phyloP scores from a whole-genome alignment of 1,140 invertebrate species.

The Magallana gigas region DNA sequence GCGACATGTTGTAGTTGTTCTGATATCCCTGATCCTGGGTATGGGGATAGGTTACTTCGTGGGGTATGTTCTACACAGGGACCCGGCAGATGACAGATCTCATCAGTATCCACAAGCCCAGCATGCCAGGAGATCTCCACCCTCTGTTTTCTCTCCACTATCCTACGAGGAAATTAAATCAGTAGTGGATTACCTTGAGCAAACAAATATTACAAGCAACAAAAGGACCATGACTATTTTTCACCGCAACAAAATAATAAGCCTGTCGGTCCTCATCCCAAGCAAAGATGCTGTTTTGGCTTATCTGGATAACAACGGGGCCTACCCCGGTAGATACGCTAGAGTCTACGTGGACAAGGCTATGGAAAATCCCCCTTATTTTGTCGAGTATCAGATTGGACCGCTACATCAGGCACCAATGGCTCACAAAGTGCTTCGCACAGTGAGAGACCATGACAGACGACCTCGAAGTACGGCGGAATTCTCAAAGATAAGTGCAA shows the following conservation, averaged over 20 bases:
- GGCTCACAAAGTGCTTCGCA: neutral
- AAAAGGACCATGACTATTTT: neutral
- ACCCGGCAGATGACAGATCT: neutral
- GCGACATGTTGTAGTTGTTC: neutral
- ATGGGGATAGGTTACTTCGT: neutral
- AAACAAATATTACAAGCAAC: neutral
- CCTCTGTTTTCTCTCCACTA: neutral
- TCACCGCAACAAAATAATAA: neutral
- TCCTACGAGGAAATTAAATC: constrained; percentile 1
- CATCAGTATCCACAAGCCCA: neutral
- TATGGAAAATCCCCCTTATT: constrained; percentile 52
- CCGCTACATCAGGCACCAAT: constrained; percentile 49
- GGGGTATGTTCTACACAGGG: neutral
- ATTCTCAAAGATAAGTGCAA: neutral
- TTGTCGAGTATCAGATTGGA: constrained; percentile 67
- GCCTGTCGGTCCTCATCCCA: constrained; percentile 13
- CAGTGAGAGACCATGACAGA: neutral
- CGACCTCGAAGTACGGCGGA: constrained; percentile 3
- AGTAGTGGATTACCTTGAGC: neutral
- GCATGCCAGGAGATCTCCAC: neutral
- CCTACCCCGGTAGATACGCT: constrained; percentile 62
- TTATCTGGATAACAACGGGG: constrained; percentile 60
- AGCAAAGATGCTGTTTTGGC: constrained; percentile 60
- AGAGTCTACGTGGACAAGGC: constrained; percentile 66
- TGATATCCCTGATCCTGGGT: neutral